Base-by-base conservation (phyloP, 2,888 invertebrate species). In the Podabrus alpinus region DNA sequence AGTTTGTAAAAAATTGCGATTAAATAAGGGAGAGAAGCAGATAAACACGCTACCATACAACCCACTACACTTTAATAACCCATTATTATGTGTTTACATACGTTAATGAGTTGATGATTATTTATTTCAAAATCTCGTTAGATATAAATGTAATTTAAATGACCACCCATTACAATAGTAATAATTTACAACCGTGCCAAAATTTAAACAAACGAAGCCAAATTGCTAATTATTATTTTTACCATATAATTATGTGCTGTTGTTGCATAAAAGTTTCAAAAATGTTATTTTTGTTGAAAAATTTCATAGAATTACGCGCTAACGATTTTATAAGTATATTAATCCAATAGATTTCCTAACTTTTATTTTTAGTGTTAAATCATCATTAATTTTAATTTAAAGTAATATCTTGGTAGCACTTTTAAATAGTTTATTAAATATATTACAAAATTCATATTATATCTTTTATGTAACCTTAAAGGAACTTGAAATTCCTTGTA, bases 61-160 rank as follows among this genome's bases (percentile, higher is more conserved):
- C 70, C 69, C 69, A 67, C 64, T 69, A 69, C 62, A 69, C 21
- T 45, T 69, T 77, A 77, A 77, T 77, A 75, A 69, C 69, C 72
- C 72, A 72, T 74, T 74, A 76, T 77, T 75, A 68, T 69, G 70
- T 74, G 77, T 74, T 77, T 77, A 72, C 74, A 74, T 72, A 72
- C 69, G 69, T 71, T 73, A 68, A 74, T 77, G 69, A 69, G 69
- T 72, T 68, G 66, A 21, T 60, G 68, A 71, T 76, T 74, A 76
- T 76, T 76, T 76, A 68, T 73, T 76, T 73, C 66, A 73, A 71
- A 76, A 74, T 70, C 74, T 74, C 70, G 66, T 70, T 74, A 74
- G 62, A 19, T 59, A 70, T 29, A 61, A 66, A 64, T 67, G 59
- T 62, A 70, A 70, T 74, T 74, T 74, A 67, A 74, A 74, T 70